Evolutionary conservation across 2,113 vertebrate genomes (phyloP).

Genomic region (Craseonycteris thonglongyai): DNA sequence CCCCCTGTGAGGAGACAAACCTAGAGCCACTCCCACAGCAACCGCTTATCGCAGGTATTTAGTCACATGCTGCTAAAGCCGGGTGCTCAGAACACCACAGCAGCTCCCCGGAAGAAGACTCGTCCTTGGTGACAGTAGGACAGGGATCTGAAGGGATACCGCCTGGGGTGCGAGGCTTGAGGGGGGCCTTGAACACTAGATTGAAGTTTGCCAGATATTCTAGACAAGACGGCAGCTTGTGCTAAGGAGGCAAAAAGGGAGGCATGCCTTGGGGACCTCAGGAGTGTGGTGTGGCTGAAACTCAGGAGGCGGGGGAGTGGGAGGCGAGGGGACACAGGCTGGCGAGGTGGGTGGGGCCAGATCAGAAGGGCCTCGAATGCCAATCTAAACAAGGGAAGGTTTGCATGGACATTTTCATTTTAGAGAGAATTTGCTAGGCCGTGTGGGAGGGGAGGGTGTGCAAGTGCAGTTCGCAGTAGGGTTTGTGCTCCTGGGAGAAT

Average conservation of each 20-base stretch:
- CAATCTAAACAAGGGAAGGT: neutral
- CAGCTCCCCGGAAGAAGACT: neutral
- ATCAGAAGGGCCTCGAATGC: neutral
- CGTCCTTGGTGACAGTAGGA: neutral
- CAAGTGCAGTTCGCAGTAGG: no score
- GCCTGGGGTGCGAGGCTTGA: neutral
- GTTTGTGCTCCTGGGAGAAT: no score
- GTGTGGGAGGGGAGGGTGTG: no score
- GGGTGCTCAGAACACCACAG: neutral
- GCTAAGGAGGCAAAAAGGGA: neutral
- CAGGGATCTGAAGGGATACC: no score
- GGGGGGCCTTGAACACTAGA: neutral
- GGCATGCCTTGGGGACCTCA: neutral
- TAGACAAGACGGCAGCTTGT: neutral
- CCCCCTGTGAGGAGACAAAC: neutral
- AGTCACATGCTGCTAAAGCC: neutral
- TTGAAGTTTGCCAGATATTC: neutral
- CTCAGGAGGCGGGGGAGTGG: neutral
- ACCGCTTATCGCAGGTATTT: accelerated
- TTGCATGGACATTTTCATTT: neutral
- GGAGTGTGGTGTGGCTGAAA: neutral
- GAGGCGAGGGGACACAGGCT: neutral
- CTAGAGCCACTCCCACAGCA: neutral
- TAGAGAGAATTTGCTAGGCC: neutral
- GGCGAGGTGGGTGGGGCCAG: neutral